Evolutionary conservation across 2,797 vertebrate genomes (phyloP).

Genomic region (Parauchenoglanis ngamensis): DNA sequence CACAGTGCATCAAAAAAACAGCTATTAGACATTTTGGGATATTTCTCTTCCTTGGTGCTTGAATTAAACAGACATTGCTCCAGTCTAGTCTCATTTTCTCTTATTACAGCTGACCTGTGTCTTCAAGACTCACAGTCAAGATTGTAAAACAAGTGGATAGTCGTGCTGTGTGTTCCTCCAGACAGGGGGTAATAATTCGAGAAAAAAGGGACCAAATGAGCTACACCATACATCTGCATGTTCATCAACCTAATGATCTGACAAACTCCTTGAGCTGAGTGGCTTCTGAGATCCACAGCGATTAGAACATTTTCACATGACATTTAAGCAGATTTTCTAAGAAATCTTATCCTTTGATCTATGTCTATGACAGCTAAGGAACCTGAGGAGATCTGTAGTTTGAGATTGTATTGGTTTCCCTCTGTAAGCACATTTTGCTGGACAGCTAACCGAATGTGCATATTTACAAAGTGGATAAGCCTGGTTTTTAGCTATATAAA

Average conservation of each 20-base stretch:
- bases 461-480: not conserved
- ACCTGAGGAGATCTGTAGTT: not conserved
- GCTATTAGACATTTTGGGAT: not conserved
- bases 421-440: not conserved
- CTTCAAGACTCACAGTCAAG: not conserved
- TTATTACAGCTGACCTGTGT: not conserved
- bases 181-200: not conserved
- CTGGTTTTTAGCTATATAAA: constrained; percentile 16
- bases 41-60: not conserved
- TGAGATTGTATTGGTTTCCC: not conserved
- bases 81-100: not conserved
- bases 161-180: not conserved
- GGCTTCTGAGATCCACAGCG: not conserved
- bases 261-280: not conserved
- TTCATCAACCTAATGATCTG: not conserved
- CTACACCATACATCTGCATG: not conserved
- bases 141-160: not conserved
- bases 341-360: not conserved
- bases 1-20: not conserved
- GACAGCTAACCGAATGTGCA: not conserved
- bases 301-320: not conserved
- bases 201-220: too few species aligned
- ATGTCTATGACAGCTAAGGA: not conserved
- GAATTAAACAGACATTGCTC: not conserved
- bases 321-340: not conserved